Base-by-base conservation (phyloP, 2,888 invertebrate genomes). In the Abrostola triplasia region DNA sequence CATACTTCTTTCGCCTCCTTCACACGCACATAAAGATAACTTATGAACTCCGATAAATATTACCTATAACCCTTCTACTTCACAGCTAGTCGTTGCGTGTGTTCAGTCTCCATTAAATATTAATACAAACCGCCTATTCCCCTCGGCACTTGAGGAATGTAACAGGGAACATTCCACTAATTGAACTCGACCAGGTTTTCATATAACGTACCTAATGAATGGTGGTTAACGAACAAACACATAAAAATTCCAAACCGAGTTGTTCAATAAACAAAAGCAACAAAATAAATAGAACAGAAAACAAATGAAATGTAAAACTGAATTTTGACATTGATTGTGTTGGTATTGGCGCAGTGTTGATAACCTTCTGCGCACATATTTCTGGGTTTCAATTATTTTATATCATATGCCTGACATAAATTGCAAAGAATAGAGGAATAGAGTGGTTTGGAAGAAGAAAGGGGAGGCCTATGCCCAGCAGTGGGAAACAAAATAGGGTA, bases 81-180 rank as follows among this genome's bases (percentile, higher is more conserved):
- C n/a, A 52, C n/a, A 64, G 59, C 36, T 41, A 54, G 36, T 38
- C 10, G 24, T 75, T 42, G 75, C 75, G 75, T 76, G 75, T 5
- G 42, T 41, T 13, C 44, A 35, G 51, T 57, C 10, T 60, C 42
- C 53, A 63, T 50, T 35, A 64, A 53, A 74, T 55, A 58, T 37
- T 59, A 58, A 50, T 44, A 60, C 42, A 12, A 72, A 55, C 60
- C 56, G 42, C 41, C 56, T 53, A 60, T 59, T 67, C 55, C 64
- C 64, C 6, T 12, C n/a, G 68, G 52, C 24, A 49, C 36, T 66
- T 51, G 35, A 41, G 55, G 50, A 63, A 59, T 67, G 59, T 69
- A 42, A 64, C 35, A 35, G 56, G 37, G 12, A 59, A 64, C 51
- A 51, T 44, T 44, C 38, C 58, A 58, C 61, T 75, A 75, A 75